Conservation (phyloP, 1,140 invertebrate genomes). For the Drosophila paulistorum region DNA sequence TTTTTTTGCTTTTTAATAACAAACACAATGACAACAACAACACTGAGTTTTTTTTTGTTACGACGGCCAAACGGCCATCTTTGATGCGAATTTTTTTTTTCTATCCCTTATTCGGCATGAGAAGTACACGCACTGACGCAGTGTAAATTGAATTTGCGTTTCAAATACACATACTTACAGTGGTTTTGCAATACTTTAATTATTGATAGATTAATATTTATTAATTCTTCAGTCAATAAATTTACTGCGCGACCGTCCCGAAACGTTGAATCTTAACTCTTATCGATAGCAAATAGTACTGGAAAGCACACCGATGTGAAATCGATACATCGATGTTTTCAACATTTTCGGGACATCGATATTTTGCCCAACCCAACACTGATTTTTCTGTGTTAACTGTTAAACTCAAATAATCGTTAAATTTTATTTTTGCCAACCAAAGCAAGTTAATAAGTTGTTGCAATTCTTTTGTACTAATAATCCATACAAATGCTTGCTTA, state of each 20-base stretch:
- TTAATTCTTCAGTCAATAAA: slow-evolving; percentile 40
- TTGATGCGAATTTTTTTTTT: slow-evolving; percentile 61
- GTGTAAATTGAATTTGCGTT: slow-evolving; percentile 26
- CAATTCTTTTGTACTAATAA: no score
- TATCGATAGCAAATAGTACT: neutral
- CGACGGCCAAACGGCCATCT: slow-evolving; percentile 80
- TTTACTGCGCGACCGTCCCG: slow-evolving; percentile 5
- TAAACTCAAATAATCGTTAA: no score
- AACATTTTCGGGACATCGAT: neutral
- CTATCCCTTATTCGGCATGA: slow-evolving; percentile 32
- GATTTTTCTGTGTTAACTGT: no score
- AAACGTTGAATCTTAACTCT: neutral
- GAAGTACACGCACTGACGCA: slow-evolving; percentile 47
- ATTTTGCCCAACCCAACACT: neutral
- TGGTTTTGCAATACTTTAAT: slow-evolving; percentile 37
- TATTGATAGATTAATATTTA: slow-evolving; percentile 46
- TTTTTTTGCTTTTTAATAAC: slow-evolving; percentile 69
- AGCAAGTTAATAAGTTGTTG: no score
- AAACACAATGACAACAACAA: slow-evolving; percentile 68
- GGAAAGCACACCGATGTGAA: neutral
- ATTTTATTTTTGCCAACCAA: no score
- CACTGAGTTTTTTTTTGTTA: slow-evolving; percentile 74
- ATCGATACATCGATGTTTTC: neutral
- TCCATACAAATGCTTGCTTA: no score
- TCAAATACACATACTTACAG: slow-evolving; percentile 57